These are phyloP conservation scores for Temnothorax unifasciatus DNA, from an alignment of 2,888 invertebrate species.

Conservation along the genomic window DNA sequence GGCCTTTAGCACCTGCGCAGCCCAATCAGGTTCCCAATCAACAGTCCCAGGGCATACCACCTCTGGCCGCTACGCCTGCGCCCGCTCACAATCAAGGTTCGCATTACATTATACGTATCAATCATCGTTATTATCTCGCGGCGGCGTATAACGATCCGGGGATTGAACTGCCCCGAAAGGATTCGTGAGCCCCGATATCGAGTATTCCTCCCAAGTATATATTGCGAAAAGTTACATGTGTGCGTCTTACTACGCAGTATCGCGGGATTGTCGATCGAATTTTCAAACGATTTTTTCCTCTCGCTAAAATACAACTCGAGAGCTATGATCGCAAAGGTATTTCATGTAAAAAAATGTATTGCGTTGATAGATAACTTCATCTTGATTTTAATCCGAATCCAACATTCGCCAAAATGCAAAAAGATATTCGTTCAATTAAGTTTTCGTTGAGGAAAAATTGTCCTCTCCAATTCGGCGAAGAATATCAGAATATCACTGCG, in stretches of 20 bases:
- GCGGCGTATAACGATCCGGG: constrained; percentile 13
- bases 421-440: background rate
- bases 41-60: constrained; percentile 83
- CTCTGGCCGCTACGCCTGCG: constrained; percentile 83
- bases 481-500: background rate
- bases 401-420: background rate
- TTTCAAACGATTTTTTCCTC: background rate
- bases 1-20: constrained; percentile 86
- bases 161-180: background rate
- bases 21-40: constrained; percentile 83
- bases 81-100: constrained; percentile 84
- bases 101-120: constrained; percentile 34
- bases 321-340: background rate
- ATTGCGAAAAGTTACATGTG: background rate
- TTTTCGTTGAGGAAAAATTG: background rate
- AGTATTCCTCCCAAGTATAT: background rate
- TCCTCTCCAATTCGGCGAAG: background rate
- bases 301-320: background rate
- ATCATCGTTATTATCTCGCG: constrained; percentile 32
- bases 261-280: background rate
- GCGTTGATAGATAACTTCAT: background rate
- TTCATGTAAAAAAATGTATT: background rate
- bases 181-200: background rate
- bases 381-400: background rate
- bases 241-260: background rate